phyloP scores from a whole-genome alignment of 2,888 invertebrate species.

The Acheta domesticus region DNA sequence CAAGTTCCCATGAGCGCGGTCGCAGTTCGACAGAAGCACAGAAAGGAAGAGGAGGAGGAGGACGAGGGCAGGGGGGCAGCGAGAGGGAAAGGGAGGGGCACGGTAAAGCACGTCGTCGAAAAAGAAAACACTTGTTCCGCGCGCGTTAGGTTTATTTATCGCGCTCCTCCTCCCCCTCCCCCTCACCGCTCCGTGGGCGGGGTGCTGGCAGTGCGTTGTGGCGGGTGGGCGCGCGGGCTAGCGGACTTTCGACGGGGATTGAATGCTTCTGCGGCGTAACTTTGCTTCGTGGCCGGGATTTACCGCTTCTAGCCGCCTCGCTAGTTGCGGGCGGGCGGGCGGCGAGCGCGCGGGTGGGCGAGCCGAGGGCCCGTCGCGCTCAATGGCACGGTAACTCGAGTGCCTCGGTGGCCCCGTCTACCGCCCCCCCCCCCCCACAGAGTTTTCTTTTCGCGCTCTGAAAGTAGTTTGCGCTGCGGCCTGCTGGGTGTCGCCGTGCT shows the following conservation, averaged over 20 bases:
- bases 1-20: not conserved
- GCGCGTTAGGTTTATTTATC: not conserved
- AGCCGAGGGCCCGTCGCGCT: not conserved
- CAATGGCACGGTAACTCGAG: not conserved
- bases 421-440: too few species aligned
- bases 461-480: not conserved
- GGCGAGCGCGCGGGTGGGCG: too few species aligned
- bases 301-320: not conserved
- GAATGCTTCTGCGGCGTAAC: not conserved
- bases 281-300: not conserved
- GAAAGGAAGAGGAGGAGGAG: too few species aligned
- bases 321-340: too few species aligned
- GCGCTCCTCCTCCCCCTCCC: not conserved
- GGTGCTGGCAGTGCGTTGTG: too few species aligned
- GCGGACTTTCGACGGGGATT: not conserved
- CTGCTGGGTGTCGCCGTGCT: too few species aligned
- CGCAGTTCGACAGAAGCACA: not conserved
- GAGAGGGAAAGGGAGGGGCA: too few species aligned
- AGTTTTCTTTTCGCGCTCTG: not conserved
- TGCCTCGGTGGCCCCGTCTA: not conserved
- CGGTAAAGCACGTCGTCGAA: too few species aligned
- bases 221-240: too few species aligned
- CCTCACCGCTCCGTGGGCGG: too few species aligned
- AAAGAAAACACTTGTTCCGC: slow-evolving; percentile 1
- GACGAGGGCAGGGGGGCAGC: too few species aligned